phyloP scores from a whole-genome alignment of 2,888 invertebrate genomes.

The Cheilosia urbana region DNA sequence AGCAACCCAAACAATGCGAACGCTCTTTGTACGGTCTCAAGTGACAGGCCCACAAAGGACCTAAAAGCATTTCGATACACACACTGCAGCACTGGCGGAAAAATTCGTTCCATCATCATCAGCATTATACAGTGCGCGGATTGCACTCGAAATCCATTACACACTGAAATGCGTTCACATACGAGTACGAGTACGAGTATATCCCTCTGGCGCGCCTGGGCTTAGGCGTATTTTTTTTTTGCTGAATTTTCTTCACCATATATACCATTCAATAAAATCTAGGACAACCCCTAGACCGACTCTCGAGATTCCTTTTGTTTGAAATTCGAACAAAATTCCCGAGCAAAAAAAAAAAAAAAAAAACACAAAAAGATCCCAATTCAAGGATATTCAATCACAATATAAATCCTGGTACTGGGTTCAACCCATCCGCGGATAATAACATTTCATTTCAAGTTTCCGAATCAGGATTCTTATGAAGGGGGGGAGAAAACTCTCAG shows the following conservation, averaged over 20 bases:
- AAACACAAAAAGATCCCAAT: slow-evolving; percentile 8
- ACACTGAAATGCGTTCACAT: slow-evolving; percentile 56
- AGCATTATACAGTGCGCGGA: slow-evolving; percentile 38
- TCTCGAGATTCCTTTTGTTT: slow-evolving; percentile 60
- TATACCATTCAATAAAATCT: slow-evolving; percentile 13
- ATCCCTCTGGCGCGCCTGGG: slow-evolving; percentile 20
- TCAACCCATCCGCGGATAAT: slow-evolving; percentile 65
- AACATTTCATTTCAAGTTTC: slow-evolving; percentile 63
- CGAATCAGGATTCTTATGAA: slow-evolving; percentile 1
- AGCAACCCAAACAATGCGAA: slow-evolving; percentile 45
- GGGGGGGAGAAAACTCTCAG: slow-evolving; percentile 18
- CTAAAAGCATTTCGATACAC: slow-evolving; percentile 52
- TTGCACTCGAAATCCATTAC: slow-evolving; percentile 72
- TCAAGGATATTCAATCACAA: slow-evolving; percentile 51
- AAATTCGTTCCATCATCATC: slow-evolving; percentile 57
- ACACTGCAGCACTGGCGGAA: background rate
- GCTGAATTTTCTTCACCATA: background rate
- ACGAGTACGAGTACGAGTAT: background rate
- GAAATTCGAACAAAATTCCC: slow-evolving; percentile 18
- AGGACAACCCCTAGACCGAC: slow-evolving; percentile 58
- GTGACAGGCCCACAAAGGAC: slow-evolving; percentile 59
- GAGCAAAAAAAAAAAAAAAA: background rate
- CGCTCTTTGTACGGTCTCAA: slow-evolving; percentile 24
- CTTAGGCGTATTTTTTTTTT: slow-evolving; percentile 19
- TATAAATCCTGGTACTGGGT: background rate